A percentile compares a stretch with the other conserved stretches of the same genome.
These are phyloP conservation scores for Lerema accius DNA, from an alignment of 1,140 invertebrate species.

Conservation along the genomic window DNA sequence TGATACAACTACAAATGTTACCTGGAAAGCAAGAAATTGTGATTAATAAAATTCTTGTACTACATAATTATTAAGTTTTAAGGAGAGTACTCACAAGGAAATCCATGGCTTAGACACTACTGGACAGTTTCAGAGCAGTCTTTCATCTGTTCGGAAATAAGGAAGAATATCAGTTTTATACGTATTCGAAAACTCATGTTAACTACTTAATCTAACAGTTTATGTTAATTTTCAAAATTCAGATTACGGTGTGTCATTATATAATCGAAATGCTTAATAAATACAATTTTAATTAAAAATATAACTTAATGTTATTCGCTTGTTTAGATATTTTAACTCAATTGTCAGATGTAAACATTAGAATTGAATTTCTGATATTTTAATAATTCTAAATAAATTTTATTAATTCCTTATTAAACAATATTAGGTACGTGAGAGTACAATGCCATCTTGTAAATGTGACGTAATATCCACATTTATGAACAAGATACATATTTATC, in stretches of 20 bases:
- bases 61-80: too few relatives aligned
- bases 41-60: too few relatives aligned
- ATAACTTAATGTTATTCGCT: too few relatives aligned
- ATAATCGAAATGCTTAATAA: neutral
- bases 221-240: constrained; percentile 18
- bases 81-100: constrained; percentile 40
- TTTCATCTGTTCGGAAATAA: constrained; percentile 36
- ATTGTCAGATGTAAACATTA: too few relatives aligned
- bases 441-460: too few relatives aligned
- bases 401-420: too few relatives aligned
- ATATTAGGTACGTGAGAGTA: too few relatives aligned
- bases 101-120: constrained; percentile 33
- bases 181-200: constrained; percentile 24
- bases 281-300: neutral
- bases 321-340: too few relatives aligned
- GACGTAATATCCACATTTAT: too few relatives aligned
- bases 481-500: too few relatives aligned
- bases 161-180: constrained; percentile 42
- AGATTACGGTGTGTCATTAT: constrained; percentile 7
- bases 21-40: constrained; percentile 35
- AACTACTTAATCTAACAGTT: constrained; percentile 14
- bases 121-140: constrained; percentile 1
- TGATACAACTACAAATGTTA: constrained; percentile 24
- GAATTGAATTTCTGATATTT: too few relatives aligned
- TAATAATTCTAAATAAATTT: too few relatives aligned